phyloP scores from a whole-genome alignment of 1,140 invertebrate genomes.

The Oscheius sp. region DNA sequence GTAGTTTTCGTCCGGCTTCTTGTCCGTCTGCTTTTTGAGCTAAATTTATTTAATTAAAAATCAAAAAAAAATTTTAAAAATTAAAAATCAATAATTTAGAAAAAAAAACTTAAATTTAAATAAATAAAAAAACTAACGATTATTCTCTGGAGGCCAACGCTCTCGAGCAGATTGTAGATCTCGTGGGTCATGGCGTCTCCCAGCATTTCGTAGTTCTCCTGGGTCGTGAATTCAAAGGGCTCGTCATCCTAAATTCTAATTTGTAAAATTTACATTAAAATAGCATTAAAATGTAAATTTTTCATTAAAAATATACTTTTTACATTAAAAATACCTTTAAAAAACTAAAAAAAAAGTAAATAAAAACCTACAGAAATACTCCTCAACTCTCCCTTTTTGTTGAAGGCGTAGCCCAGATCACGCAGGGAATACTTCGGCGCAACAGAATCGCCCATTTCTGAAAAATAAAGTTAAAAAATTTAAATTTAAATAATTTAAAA shows the following conservation, averaged over 20 bases:
- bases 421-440: no score
- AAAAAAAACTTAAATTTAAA: no score
- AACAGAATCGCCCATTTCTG: no score
- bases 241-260: neutral
- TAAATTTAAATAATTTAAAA: no score
- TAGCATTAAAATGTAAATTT: no score
- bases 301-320: no score
- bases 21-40: neutral
- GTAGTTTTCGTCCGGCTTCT: neutral
- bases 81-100: no score
- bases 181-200: slow-evolving; percentile 1
- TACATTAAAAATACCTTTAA: no score
- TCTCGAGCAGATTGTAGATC: neutral
- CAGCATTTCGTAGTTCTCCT: neutral
- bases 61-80: no score
- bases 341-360: neutral
- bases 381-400: neutral
- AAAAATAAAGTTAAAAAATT: no score
- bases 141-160: neutral
- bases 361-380: neutral
- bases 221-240: neutral
- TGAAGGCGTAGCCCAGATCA: neutral
- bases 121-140: neutral
- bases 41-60: neutral
- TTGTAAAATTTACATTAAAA: no score